phyloP scores from a whole-genome alignment of 1,140 invertebrate genomes.

The Drosophila sulfurigaster region DNA sequence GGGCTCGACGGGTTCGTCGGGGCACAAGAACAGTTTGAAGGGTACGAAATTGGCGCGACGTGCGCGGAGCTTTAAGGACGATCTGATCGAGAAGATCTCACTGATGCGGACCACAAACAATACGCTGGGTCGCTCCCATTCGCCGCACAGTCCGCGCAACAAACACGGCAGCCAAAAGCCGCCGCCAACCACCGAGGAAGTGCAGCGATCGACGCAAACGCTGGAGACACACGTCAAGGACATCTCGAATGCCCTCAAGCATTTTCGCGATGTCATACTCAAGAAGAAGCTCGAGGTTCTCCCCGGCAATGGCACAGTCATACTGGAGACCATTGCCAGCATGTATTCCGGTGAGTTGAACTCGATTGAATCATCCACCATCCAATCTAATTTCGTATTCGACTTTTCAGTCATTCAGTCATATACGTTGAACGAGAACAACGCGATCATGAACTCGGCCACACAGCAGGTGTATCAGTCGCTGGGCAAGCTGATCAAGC shows the following conservation, averaged over 20 bases:
- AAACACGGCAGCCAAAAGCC: constrained; percentile 85
- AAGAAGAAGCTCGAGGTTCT: constrained; percentile 96
- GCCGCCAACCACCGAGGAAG: constrained; percentile 85
- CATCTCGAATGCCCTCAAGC: constrained; percentile 91
- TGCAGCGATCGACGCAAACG: constrained; percentile 87
- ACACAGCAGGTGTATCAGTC: constrained; percentile 95
- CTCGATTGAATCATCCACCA: not conserved
- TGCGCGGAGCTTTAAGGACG: constrained; percentile 95
- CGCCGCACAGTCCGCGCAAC: constrained; percentile 87
- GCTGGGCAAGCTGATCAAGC: constrained; percentile 93
- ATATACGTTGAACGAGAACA: constrained; percentile 90
- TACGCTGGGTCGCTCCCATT: constrained; percentile 86
- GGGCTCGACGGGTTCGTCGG: constrained; percentile 61
- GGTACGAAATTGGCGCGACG: constrained; percentile 92
- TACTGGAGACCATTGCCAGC: constrained; percentile 95
- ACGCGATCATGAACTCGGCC: constrained; percentile 88
- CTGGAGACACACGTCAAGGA: constrained; percentile 88
- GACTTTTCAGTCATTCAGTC: constrained; percentile 86
- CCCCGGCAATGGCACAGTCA: constrained; percentile 95
- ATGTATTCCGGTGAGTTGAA: constrained; percentile 89
- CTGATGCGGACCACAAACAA: constrained; percentile 89
- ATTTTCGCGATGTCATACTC: constrained; percentile 95
- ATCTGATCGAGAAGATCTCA: constrained; percentile 94
- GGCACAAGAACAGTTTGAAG: constrained; percentile 89
- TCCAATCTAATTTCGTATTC: not conserved